Evolutionary conservation across 2,797 vertebrate genomes (phyloP).

Genomic region (Hypotaenidia philippensis): DNA sequence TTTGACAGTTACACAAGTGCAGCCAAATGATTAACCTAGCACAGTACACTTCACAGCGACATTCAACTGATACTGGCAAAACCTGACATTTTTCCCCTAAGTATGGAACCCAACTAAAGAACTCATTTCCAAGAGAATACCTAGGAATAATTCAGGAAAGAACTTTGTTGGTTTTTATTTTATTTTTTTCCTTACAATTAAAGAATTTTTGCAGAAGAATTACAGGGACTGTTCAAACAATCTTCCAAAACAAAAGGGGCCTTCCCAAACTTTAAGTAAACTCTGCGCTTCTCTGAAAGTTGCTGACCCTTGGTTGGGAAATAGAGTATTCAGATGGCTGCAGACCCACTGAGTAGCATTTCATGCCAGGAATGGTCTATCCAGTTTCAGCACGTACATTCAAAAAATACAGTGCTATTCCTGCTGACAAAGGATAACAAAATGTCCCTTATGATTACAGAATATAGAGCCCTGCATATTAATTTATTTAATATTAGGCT

Average conservation of each 20-base stretch:
- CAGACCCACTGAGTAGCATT: background rate
- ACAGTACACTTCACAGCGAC: background rate
- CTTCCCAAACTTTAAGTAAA: background rate
- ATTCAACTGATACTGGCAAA: background rate
- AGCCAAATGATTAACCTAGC: background rate
- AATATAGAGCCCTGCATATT: background rate
- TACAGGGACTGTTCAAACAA: background rate
- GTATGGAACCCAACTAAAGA: background rate
- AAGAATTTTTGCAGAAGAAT: background rate
- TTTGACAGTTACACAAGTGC: background rate
- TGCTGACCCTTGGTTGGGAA: background rate
- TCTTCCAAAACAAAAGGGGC: background rate
- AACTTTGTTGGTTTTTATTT: background rate
- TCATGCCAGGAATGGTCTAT: background rate
- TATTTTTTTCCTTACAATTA: background rate
- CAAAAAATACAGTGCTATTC: background rate
- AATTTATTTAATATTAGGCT: background rate
- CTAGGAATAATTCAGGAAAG: background rate
- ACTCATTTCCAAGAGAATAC: background rate
- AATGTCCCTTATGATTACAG: background rate
- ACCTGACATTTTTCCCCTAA: background rate
- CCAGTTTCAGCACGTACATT: background rate
- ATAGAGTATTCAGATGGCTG: background rate
- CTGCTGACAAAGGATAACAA: background rate
- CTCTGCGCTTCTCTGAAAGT: background rate